These are phyloP conservation scores for Panonychus citri DNA, from an alignment of 1,140 invertebrate species.

Conservation along the genomic window DNA sequence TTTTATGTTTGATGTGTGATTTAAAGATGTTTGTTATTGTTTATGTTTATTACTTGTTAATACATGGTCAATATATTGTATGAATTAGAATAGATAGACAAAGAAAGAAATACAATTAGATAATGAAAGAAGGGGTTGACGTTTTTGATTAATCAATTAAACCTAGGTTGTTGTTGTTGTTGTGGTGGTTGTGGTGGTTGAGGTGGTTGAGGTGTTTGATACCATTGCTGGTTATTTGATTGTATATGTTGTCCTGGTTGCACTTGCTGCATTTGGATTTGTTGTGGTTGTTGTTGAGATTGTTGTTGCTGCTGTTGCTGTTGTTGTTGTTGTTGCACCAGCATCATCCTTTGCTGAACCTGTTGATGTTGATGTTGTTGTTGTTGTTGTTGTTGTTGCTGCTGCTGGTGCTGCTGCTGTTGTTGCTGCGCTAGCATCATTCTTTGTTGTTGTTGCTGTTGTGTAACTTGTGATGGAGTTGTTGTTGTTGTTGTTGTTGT, in stretches of 20 bases:
- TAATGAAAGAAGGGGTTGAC: too few relatives aligned
- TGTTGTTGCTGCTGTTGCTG: not conserved
- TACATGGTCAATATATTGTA: too few relatives aligned
- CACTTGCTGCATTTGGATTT: not conserved
- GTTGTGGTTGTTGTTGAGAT: not conserved
- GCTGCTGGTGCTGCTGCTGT: not conserved
- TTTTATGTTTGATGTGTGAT: too few relatives aligned
- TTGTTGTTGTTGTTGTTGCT: constrained; percentile 3
- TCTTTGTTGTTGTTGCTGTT: not conserved
- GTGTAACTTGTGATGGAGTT: constrained; percentile 1
- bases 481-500: constrained; percentile 3
- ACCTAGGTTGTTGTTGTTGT: not conserved
- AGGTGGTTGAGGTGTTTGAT: too few relatives aligned
- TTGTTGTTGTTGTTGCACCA: too few relatives aligned
- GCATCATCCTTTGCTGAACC: too few relatives aligned
- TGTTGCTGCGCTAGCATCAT: constrained; percentile 8
- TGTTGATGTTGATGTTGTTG: constrained; percentile 8
- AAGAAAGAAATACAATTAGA: too few relatives aligned
- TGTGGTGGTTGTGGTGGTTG: not conserved
- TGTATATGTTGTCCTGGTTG: not conserved
- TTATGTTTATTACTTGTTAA: too few relatives aligned
- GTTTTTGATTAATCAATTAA: too few relatives aligned
- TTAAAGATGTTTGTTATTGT: too few relatives aligned
- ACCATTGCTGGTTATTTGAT: too few relatives aligned
- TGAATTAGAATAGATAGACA: too few relatives aligned